Evolutionary conservation across 1,140 invertebrate species (phyloP), one percentile per base, ranked within the genome.

Genomic region (Anadara kagoshimensis): DNA sequence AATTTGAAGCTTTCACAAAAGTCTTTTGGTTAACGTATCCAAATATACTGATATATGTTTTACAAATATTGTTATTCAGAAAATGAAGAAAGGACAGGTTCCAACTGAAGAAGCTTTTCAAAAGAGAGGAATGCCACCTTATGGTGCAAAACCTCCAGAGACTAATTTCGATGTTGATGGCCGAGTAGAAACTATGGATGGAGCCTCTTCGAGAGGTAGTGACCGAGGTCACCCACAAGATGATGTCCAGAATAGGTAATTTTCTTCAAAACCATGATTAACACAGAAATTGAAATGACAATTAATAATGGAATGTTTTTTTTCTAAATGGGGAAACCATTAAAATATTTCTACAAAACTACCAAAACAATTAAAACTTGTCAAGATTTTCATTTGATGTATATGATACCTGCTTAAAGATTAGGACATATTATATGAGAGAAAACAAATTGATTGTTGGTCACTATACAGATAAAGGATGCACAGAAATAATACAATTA

Each of bases 101-200:
- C 62, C 68, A 20, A 71, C 69, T 24, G 73, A 78, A 24, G 54
- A 68, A 11, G 66, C 72, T 7, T 64, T 73, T 43, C 70, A 78
- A 44, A 79, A 78, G 44, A 64, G 53, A 26, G 67, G 56, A 49
- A 68, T 57, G 41, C 61, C 67, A 5, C 41, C 59, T 16, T 26
- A 63, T 57, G 49, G 24, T 18, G 49, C 44, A 14, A 69, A 75
- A 49, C 78, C 82, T 4, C 78, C 83, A 57, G 87, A 89, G 68
- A 87, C 85, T 18, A 85, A 83, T 51, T 87, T 87, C 79, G 87
- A 87, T 68, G 62, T 83, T 20, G 83, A 87, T 78, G 86, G 86
- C 1, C 79, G 81, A 45, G 80, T 87, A 12, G 83, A 87, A 67
- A 84, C 85, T 7, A 62, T 83, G 22, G 43, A 70, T 14, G 76